phyloP scores from a whole-genome alignment of 2,888 invertebrate genomes.

The Pachymerium ferrugineum region DNA sequence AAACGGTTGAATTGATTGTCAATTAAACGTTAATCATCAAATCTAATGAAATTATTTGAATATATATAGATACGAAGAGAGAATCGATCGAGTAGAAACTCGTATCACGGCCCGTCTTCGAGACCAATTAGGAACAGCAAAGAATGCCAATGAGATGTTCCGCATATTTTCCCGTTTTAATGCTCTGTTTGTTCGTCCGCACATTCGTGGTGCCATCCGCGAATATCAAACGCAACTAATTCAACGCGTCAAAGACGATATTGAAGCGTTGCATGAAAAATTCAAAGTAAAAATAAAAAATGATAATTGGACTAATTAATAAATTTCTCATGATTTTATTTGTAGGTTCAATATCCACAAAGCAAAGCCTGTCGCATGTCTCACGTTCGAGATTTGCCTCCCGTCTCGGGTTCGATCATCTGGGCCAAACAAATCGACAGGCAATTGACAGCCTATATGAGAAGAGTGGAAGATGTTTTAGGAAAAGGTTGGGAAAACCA shows the following conservation, averaged over 20 bases:
- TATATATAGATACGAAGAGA: constrained; percentile 71
- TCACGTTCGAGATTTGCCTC: constrained; percentile 86
- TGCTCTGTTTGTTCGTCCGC: constrained; percentile 95
- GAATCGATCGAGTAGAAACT: constrained; percentile 96
- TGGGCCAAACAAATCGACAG: constrained; percentile 96
- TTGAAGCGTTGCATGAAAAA: constrained; percentile 94
- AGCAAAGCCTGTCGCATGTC: constrained; percentile 91
- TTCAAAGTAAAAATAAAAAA: constrained; percentile 90
- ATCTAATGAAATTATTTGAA: not conserved
- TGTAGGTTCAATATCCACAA: constrained; percentile 84
- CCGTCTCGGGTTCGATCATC: constrained; percentile 95
- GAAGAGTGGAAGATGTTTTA: constrained; percentile 95
- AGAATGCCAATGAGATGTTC: constrained; percentile 99
- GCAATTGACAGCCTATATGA: constrained; percentile 90
- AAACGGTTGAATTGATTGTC: constrained; percentile 55
- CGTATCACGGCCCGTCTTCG: constrained; percentile 94
- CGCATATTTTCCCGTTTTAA: constrained; percentile 95
- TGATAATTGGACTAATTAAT: too few species aligned
- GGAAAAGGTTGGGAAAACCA: constrained; percentile 99
- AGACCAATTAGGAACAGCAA: constrained; percentile 96
- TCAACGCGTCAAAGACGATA: constrained; percentile 97
- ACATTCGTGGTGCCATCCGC: constrained; percentile 96
- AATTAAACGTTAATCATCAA: not conserved
- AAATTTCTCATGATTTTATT: constrained; percentile 31
- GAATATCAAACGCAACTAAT: constrained; percentile 99